Evolutionary conservation across 2,888 invertebrate genomes (phyloP).

Genomic region (Sphaeridia pumilis): DNA sequence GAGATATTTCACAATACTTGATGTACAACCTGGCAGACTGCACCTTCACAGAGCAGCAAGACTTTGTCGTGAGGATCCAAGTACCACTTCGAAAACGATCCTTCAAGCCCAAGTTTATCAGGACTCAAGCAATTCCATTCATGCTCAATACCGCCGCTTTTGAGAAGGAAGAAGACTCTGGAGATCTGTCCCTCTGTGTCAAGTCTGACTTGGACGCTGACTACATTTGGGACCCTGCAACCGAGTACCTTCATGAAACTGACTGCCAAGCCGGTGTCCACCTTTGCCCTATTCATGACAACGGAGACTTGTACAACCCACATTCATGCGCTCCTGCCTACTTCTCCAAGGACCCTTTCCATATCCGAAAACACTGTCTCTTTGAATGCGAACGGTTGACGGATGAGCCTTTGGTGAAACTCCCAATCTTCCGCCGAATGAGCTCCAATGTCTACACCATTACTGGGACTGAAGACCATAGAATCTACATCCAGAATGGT

Average conservation of each 20-base stretch:
- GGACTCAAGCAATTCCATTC: slow-evolving; percentile 24
- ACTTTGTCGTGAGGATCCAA: slow-evolving; percentile 23
- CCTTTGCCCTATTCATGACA: slow-evolving; percentile 21
- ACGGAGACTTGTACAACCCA: slow-evolving; percentile 13
- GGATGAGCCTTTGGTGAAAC: slow-evolving; percentile 17
- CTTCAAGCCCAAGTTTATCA: slow-evolving; percentile 16
- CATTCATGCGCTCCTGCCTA: slow-evolving; percentile 23
- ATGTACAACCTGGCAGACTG: slow-evolving; percentile 27
- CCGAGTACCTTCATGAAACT: slow-evolving; percentile 17
- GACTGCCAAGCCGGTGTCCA: slow-evolving; percentile 16
- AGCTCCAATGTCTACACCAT: slow-evolving; percentile 20
- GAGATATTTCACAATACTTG: slow-evolving; percentile 21
- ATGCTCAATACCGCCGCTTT: slow-evolving; percentile 8
- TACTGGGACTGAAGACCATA: slow-evolving; percentile 20
- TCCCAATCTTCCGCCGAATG: slow-evolving; percentile 15
- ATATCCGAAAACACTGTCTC: slow-evolving; percentile 22
- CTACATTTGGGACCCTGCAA: slow-evolving; percentile 18
- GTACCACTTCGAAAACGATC: slow-evolving; percentile 18
- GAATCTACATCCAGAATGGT: slow-evolving; percentile 20
- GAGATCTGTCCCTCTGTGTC: slow-evolving; percentile 18
- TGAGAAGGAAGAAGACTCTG: slow-evolving; percentile 12
- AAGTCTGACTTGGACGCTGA: slow-evolving; percentile 12
- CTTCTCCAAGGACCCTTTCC: slow-evolving; percentile 16
- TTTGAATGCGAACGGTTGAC: slow-evolving; percentile 19
- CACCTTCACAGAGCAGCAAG: slow-evolving; percentile 20